Evolutionary conservation across 2,888 invertebrate species (phyloP), one percentile per base, ranked within the genome.

Genomic region (Limnephilus marmoratus): DNA sequence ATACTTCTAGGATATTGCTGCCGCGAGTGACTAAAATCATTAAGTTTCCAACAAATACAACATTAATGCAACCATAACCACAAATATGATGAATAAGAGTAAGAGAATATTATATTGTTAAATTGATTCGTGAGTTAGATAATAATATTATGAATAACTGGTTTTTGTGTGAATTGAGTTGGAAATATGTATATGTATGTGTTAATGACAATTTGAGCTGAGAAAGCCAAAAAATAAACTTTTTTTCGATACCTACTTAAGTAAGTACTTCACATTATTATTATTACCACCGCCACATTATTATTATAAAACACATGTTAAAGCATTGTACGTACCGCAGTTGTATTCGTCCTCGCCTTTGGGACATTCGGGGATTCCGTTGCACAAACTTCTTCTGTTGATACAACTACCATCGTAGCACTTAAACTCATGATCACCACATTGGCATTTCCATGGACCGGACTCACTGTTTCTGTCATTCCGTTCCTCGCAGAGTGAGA

Each of bases 311-410:
- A 68, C 68, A 68, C 68, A n/a, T n/a, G 24, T 68, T n/a, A 24
- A n/a, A 68, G 68, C 68, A 9, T 68, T 68, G 7, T 94, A 94
- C 95, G 95, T 95, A 95, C 95, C 94, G 94, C 96, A 96, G 94
- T 95, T 94, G 92, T 95, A 94, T 94, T 96, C 96, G 94, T 96
- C 95, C 94, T 96, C 95, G 95, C 96, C 94, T 95, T 97, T 95
- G 94, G 95, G 94, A 95, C 96, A 95, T 95, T 97, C 95, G 95
- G 95, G 94, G 94, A 95, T 94, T 94, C 96, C 95, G 96, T 97
- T 95, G 95, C 97, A 97, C 93, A 95, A 95, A 94, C 95, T 95
- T 18, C 94, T 94, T 93, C 95, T 95, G 93, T 94, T 94, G 94
- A 95, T 94, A 94, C 95, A 95, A 94, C 95, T 95, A 94, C 95